Evolutionary conservation across 2,113 vertebrate species (phyloP), one percentile per base, ranked within the genome.

Genomic region (Hemiprocne comata): DNA sequence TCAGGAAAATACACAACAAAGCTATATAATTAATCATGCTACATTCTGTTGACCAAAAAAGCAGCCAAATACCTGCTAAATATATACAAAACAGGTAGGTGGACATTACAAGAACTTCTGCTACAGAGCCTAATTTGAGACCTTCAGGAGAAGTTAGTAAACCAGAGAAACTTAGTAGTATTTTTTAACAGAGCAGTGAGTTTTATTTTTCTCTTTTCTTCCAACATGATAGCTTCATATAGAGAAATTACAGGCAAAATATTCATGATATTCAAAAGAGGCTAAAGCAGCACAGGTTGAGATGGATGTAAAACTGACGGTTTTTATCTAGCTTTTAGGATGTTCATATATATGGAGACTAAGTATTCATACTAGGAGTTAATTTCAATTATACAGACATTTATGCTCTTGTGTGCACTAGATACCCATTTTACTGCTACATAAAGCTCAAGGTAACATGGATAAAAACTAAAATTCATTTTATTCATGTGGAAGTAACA

Each of bases 261-360:
- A 65, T n/a, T 65, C 6, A 57, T 11, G 10, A 40, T 28, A 54
- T 26, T 55, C 70, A 61, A 25, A 61, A 85, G 40, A 75, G 23
- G 33, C 15, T 70, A 62, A 70, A 94, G 83, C 55, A 94, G 57
- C 54, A 57, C 12, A 73, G 31, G 25, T 38, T 66, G 51, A 77
- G n/a, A 70, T 0, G 0, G 7, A 60, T 31, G 5, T 44, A 65
- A 72, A 74, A 67, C 9, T 42, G 12, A 15, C 0, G 19, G 40
- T 12, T 73, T 88, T 83, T 23, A 70, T 17, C 60, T 5, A 89
- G 66, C 4, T 87, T 38, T 53, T 76, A 57, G 34, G 10, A 73
- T 73, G 50, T 28, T 87, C 38, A 29, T 13, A 9, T 3, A 17
- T 14, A 81, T 15, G 19, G 25, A 36, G 11, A 54, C 25, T 21